A percentile compares a stretch with the other conserved stretches of the same genome.
These are phyloP conservation scores for Agriopis marginaria DNA, from an alignment of 2,888 invertebrate genomes.

Conservation along the genomic window DNA sequence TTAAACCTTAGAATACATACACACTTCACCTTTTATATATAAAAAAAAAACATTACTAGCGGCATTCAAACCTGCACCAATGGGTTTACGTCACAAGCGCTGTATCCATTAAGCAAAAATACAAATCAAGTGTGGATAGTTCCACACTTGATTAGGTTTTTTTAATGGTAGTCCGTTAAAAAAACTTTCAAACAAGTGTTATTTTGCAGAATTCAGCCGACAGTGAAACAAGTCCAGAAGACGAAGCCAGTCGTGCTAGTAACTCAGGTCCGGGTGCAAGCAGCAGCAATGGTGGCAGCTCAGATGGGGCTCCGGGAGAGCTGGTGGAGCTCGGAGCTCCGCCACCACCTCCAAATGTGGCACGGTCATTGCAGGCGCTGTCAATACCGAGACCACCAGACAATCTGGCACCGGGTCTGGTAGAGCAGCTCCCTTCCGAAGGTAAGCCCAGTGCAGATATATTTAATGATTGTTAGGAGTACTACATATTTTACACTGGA, in stretches of 20 bases:
- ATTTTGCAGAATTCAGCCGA: slow-evolving; percentile 73
- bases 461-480: too few species aligned
- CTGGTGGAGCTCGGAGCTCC: slow-evolving; percentile 29
- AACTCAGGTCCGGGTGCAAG: slow-evolving; percentile 71
- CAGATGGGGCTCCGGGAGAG: slow-evolving; percentile 39
- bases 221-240: slow-evolving; percentile 81
- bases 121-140: too few species aligned
- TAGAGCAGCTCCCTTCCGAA: slow-evolving; percentile 91
- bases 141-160: too few species aligned
- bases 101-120: too few species aligned
- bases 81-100: too few species aligned
- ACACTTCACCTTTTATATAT: too few species aligned
- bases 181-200: too few species aligned
- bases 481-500: too few species aligned
- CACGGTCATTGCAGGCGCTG: slow-evolving; percentile 87
- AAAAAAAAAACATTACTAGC: too few species aligned
- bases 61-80: too few species aligned
- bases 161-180: too few species aligned
- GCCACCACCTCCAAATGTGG: slow-evolving; percentile 84
- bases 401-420: slow-evolving; percentile 87
- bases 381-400: slow-evolving; percentile 87
- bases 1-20: too few species aligned
- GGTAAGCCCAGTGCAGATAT: slow-evolving; percentile 65
- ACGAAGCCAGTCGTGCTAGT: slow-evolving; percentile 73
- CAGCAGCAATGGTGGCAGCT: slow-evolving; percentile 61